phyloP scores from a whole-genome alignment of 2,113 vertebrate species.

The Atherinomorus stipes region DNA sequence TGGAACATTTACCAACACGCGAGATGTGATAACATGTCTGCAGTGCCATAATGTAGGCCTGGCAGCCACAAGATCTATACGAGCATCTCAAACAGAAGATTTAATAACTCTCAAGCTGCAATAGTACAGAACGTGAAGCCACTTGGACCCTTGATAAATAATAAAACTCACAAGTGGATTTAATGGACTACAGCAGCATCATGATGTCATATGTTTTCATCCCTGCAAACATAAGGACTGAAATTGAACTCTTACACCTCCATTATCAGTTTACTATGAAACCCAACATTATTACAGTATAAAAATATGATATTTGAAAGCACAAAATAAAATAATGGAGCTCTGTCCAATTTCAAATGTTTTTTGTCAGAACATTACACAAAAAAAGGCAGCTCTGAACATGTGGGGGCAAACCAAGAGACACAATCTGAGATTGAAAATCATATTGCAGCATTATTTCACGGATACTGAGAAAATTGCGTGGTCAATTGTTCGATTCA shows the following conservation, averaged over 20 bases:
- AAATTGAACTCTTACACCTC: conserved; percentile 29
- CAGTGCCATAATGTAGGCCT: not conserved
- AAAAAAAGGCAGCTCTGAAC: not conserved
- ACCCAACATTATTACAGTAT: conserved; percentile 43
- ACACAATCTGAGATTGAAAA: conserved; percentile 30
- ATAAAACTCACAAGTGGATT: conserved; percentile 64
- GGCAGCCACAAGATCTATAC: conserved; percentile 18
- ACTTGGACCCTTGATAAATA: conserved; percentile 62
- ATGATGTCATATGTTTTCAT: conserved; percentile 48
- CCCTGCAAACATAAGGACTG: conserved; percentile 12
- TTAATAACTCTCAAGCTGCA: conserved; percentile 46
- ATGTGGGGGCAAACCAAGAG: conserved; percentile 21
- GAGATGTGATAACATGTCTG: conserved; percentile 25
- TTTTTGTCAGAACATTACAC: conserved; percentile 42
- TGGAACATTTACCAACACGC: conserved; percentile 31
- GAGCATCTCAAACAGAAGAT: conserved; percentile 17
- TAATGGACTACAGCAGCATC: conserved; percentile 50
- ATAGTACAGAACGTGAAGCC: conserved; percentile 34
- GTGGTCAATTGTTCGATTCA: conserved; percentile 25
- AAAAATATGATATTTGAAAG: conserved; percentile 22
- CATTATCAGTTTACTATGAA: conserved; percentile 31
- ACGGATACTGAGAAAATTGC: conserved; percentile 29
- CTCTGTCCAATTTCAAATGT: conserved; percentile 10
- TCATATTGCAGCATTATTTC: conserved; percentile 13
- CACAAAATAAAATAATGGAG: conserved; percentile 22